Evolutionary conservation across 1,140 invertebrate genomes (phyloP), one percentile per base, ranked within the genome.

Genomic region (Chlorops oryzae): DNA sequence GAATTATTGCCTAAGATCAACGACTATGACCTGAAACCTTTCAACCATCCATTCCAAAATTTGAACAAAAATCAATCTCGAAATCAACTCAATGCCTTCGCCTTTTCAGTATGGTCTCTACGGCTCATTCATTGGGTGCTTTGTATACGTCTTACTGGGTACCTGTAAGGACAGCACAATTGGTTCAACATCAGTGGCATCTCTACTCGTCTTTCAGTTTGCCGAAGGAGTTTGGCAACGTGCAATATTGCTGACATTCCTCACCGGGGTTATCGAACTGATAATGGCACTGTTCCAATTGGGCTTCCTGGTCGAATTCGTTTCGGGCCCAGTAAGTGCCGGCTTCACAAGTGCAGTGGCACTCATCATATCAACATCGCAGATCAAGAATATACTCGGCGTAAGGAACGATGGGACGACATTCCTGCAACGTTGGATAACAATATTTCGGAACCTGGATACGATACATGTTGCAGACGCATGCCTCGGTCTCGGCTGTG

Each of bases 311-410:
- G 88, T 96, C 50, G 90, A 96, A 70, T 96, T 94, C 66, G 91
- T 97, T 0, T 94, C 91, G 0, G 87, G 88, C 3, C 90, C 92
- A 1, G 92, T 96, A 1, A 92, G 91, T 34, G 92, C 88, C 3
- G 91, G 91, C 6, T 96, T 96, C 65, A 96, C 92, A 0, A 92
- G 90, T 9, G 92, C 92, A 1, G 92, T 93, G 5, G 91, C 92
- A 13, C 76, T 96, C 6, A 92, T 93, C 53, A 95, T 96, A 37
- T 82, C 89, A 4, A 85, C 87, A 2, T 90, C 90, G 2, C 92
- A 97, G 77, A 76, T 96, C 22, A 94, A 91, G 72, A 85, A 88
- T 56, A 73, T 93, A 38, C 77, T 92, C 15, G 87, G 87, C 0
- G 87, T 96, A 15, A 77, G 76, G 9, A 88, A 86, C 3, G 81